These are phyloP conservation scores for Ceraclea dissimilis DNA, from an alignment of 2,888 invertebrate genomes.

Conservation along the genomic window DNA sequence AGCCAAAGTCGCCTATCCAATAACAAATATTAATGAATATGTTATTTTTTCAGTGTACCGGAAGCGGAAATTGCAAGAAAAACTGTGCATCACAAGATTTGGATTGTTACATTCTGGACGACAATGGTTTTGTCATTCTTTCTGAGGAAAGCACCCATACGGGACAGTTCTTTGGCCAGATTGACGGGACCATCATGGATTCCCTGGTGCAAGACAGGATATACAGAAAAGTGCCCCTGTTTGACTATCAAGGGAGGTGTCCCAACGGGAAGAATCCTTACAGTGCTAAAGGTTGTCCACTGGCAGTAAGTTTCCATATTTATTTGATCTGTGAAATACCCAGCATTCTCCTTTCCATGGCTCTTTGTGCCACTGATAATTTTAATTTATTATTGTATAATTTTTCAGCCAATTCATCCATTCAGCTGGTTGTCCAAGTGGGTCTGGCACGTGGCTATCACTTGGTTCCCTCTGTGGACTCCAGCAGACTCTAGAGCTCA, in stretches of 20 bases:
- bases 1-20: too few species aligned
- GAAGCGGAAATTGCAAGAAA: slow-evolving; percentile 63
- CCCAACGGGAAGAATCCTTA: slow-evolving; percentile 60
- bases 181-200: slow-evolving; percentile 92
- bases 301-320: slow-evolving; percentile 19
- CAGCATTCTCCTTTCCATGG: too few species aligned
- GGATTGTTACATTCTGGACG: slow-evolving; percentile 89
- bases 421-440: slow-evolving; percentile 50
- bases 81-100: slow-evolving; percentile 81
- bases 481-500: slow-evolving; percentile 35
- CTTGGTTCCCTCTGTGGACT: slow-evolving; percentile 47
- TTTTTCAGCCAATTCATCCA: slow-evolving; percentile 47
- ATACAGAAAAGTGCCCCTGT: slow-evolving; percentile 79
- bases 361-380: too few species aligned
- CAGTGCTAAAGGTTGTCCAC: slow-evolving; percentile 40
- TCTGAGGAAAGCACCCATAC: slow-evolving; percentile 82
- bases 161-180: slow-evolving; percentile 89
- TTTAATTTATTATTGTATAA: background rate
- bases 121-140: slow-evolving; percentile 89
- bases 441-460: slow-evolving; percentile 42
- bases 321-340: background rate
- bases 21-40: too few species aligned
- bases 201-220: slow-evolving; percentile 84
- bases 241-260: slow-evolving; percentile 86
- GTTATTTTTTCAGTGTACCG: slow-evolving; percentile 54